phyloP scores from a whole-genome alignment of 2,797 vertebrate genomes.

The Martes flavigula region DNA sequence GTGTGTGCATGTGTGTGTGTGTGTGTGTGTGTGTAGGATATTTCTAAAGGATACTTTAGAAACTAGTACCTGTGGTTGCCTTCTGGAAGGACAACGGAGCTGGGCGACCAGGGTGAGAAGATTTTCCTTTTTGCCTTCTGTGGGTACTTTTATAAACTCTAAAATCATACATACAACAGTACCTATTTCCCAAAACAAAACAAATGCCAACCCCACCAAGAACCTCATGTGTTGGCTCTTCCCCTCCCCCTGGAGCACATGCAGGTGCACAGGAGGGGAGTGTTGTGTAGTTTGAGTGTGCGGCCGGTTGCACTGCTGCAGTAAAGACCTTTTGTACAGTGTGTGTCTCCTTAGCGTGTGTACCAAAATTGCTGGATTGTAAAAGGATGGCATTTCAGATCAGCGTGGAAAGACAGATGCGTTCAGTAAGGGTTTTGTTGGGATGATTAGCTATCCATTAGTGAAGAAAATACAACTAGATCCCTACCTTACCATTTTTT shows the following conservation, averaged over 20 bases:
- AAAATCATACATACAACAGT: neutral
- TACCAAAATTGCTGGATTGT: neutral
- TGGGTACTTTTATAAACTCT: neutral
- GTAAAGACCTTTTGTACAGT: neutral
- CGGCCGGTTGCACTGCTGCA: neutral
- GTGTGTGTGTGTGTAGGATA: neutral
- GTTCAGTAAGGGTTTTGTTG: neutral
- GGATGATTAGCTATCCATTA: neutral
- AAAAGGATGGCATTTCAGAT: neutral
- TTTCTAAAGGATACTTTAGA: neutral
- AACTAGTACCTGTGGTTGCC: slow-evolving; percentile 3
- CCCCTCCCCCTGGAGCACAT: neutral
- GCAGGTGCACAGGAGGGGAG: neutral
- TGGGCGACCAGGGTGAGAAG: neutral
- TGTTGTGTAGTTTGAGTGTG: neutral
- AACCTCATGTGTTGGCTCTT: neutral
- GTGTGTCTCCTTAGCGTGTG: neutral
- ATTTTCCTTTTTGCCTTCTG: neutral
- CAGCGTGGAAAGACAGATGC: neutral
- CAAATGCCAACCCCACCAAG: neutral
- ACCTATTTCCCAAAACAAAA: neutral
- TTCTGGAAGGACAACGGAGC: neutral
- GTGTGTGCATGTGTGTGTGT: neutral
- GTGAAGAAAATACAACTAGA: neutral
- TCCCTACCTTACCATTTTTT: neutral